Conservation (phyloP, 1,140 invertebrate genomes). For the Anastrepha ludens region DNA sequence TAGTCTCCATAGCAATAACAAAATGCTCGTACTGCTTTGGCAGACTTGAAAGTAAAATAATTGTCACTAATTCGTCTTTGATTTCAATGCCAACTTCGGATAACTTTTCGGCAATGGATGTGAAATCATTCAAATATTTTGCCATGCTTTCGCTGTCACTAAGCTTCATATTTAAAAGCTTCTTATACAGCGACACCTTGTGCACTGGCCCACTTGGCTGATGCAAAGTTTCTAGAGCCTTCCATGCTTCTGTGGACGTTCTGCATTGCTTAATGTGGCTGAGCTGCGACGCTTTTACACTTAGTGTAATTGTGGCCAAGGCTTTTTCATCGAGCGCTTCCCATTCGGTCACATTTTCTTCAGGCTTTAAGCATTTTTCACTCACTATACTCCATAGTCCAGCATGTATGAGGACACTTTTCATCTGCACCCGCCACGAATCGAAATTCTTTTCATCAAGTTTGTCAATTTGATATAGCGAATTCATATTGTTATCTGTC, state of each 20-base stretch:
- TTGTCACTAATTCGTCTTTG: not conserved
- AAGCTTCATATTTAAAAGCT: not conserved
- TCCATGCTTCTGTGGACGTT: too few relatives aligned
- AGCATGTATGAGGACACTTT: not conserved
- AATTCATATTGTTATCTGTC: too few relatives aligned
- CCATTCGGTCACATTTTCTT: not conserved
- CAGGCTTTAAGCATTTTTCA: not conserved
- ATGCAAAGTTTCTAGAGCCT: too few relatives aligned
- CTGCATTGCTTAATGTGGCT: too few relatives aligned
- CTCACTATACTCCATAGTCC: constrained; percentile 14
- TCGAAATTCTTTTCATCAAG: not conserved
- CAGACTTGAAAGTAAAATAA: constrained; percentile 50
- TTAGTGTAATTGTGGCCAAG: too few relatives aligned
- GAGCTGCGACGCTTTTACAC: too few relatives aligned
- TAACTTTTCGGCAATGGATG: too few relatives aligned
- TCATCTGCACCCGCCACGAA: constrained; percentile 31
- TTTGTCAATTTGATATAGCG: constrained; percentile 27
- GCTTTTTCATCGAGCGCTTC: too few relatives aligned
- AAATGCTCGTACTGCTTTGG: constrained; percentile 3
- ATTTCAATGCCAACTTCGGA: too few relatives aligned
- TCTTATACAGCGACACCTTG: too few relatives aligned
- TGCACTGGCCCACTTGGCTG: too few relatives aligned
- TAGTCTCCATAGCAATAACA: constrained; percentile 27
- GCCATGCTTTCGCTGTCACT: not conserved
- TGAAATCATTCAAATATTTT: constrained; percentile 20